A percentile compares a stretch with the other conserved stretches of the same genome.
phyloP scores from a whole-genome alignment of 2,888 invertebrate species.

The Cylindroiulus punctatus region DNA sequence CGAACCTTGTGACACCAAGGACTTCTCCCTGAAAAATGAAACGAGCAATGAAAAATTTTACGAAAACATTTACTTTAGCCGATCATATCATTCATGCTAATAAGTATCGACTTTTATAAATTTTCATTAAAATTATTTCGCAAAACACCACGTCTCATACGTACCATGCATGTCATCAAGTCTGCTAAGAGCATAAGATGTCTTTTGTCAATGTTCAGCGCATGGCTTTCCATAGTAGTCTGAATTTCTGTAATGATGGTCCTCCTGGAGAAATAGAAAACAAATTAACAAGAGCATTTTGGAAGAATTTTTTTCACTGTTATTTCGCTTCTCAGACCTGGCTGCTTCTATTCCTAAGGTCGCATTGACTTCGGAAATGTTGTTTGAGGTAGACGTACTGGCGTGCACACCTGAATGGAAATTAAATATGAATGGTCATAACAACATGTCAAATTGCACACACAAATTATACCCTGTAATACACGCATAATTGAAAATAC shows the following conservation, averaged over 20 bases:
- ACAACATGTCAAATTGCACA: background rate
- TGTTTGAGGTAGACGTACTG: constrained; percentile 86
- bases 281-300: constrained; percentile 30
- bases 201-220: constrained; percentile 96
- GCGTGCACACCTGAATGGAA: constrained; percentile 77
- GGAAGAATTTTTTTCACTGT: background rate
- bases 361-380: constrained; percentile 83
- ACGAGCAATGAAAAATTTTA: too few relatives aligned
- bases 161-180: constrained; percentile 87
- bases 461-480: too few relatives aligned
- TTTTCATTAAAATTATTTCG: background rate
- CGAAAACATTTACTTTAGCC: too few relatives aligned
- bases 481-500: too few relatives aligned
- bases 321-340: constrained; percentile 67
- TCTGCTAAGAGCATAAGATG: constrained; percentile 98
- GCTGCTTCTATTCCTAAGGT: constrained; percentile 98
- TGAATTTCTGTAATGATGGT: constrained; percentile 97
- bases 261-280: constrained; percentile 70
- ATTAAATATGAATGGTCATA: background rate
- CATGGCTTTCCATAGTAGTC: constrained; percentile 96
- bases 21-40: constrained; percentile 86
- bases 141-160: background rate
- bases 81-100: too few relatives aligned
- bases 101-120: too few relatives aligned
- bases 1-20: constrained; percentile 95